Percentiles rank a stretch among this genome's conserved stretches.
phyloP scores from a whole-genome alignment of 2,888 invertebrate genomes.

The Dicyrtomina minuta region DNA sequence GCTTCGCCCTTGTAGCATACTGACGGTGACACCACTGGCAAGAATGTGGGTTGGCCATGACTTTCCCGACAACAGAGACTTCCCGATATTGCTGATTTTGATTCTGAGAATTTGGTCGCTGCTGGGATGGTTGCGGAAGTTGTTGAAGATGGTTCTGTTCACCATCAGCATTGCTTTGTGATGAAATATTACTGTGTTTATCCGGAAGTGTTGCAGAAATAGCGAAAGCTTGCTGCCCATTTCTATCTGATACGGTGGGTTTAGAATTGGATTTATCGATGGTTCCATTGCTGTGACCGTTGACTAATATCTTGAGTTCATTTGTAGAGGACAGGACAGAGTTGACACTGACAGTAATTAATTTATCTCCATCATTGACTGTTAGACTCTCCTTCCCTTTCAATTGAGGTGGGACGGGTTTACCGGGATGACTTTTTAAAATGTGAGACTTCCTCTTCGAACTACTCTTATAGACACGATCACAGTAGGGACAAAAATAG shows the following conservation, averaged over 20 bases:
- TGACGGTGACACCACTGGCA: conserved; percentile 84
- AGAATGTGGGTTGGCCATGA: conserved; percentile 69
- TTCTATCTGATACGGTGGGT: no score
- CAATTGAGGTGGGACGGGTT: conserved; percentile 54
- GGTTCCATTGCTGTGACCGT: background rate
- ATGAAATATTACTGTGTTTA: no score
- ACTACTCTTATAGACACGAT: conserved; percentile 75
- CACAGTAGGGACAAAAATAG: conserved; percentile 82
- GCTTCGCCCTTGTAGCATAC: conserved; percentile 69
- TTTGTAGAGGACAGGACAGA: background rate
- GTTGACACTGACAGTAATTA: background rate
- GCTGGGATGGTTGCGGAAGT: background rate
- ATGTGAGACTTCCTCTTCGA: conserved; percentile 82
- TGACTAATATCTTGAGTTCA: background rate
- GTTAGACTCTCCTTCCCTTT: conserved; percentile 38
- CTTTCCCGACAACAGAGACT: conserved; percentile 63
- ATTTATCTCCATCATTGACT: conserved; percentile 22
- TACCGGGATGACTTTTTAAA: conserved; percentile 78
- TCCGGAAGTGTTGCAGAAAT: no score
- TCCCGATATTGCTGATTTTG: conserved; percentile 5
- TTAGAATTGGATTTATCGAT: no score
- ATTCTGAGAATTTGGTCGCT: background rate
- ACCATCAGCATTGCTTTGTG: background rate
- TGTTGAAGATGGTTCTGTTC: background rate
- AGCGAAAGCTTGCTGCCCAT: no score